phyloP scores from a whole-genome alignment of 2,797 vertebrate species.

The Cygnus olor region DNA sequence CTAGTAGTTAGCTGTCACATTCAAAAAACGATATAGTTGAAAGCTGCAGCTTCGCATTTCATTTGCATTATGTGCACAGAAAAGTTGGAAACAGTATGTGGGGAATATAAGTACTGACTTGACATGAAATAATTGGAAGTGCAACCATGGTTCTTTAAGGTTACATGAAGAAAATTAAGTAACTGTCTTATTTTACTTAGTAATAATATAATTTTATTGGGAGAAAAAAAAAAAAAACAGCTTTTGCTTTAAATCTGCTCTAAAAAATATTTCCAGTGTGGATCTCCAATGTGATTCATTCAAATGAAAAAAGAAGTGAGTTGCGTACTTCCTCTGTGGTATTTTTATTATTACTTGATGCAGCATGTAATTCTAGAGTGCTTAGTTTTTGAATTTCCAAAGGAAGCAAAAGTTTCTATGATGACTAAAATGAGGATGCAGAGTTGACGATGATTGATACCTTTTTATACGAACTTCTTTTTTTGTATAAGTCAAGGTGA shows the following conservation, averaged over 20 bases:
- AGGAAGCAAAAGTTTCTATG: neutral
- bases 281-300: neutral
- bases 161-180: neutral
- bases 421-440: neutral
- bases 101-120: neutral
- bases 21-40: neutral
- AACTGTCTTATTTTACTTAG: constrained; percentile 3
- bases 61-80: neutral
- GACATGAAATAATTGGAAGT: neutral
- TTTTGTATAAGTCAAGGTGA: neutral
- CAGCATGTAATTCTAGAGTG: constrained; percentile 10
- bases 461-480: neutral
- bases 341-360: constrained; percentile 37
- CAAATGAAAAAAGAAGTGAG: neutral
- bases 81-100: neutral
- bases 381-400: neutral
- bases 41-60: neutral
- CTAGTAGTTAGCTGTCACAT: neutral
- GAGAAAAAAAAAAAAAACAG: neutral
- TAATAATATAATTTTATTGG: neutral
- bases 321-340: neutral
- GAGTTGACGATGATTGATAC: neutral
- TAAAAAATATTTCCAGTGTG: neutral
- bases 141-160: neutral
- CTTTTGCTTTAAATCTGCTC: constrained; percentile 11